These are phyloP conservation scores for Asteroscopus sphinx DNA, from an alignment of 2,888 invertebrate species.

Conservation along the genomic window DNA sequence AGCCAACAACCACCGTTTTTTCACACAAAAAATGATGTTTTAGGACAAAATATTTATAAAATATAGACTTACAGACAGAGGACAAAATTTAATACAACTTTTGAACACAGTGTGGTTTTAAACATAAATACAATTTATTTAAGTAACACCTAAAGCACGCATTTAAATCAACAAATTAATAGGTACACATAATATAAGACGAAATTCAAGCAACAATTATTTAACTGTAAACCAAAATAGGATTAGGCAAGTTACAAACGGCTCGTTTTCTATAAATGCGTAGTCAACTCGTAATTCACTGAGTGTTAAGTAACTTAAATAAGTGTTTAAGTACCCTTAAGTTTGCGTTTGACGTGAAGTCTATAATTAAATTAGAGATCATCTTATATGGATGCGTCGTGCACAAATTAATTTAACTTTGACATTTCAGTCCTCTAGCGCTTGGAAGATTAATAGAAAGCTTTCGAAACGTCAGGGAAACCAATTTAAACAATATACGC, in stretches of 20 bases:
- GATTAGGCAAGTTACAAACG: slow-evolving; percentile 55
- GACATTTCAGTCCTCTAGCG: too few relatives aligned
- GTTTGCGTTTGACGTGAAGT: slow-evolving; percentile 60
- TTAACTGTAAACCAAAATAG: slow-evolving; percentile 61
- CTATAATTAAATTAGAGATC: slow-evolving; percentile 41
- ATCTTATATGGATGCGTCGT: not conserved
- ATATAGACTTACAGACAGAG: too few relatives aligned
- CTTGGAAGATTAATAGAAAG: too few relatives aligned
- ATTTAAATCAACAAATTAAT: slow-evolving; percentile 20
- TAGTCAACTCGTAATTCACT: slow-evolving; percentile 67
- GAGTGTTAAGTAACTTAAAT: slow-evolving; percentile 75
- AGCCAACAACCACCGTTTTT: too few relatives aligned
- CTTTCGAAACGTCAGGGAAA: too few relatives aligned
- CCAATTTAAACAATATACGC: too few relatives aligned
- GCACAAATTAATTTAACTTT: too few relatives aligned
- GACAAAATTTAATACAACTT: too few relatives aligned
- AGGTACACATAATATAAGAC: slow-evolving; percentile 4
- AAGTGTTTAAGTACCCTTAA: slow-evolving; percentile 72
- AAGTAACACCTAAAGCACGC: not conserved
- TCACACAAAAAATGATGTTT: too few relatives aligned
- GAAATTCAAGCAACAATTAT: slow-evolving; percentile 35
- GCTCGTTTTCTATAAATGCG: slow-evolving; percentile 66
- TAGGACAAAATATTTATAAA: too few relatives aligned
- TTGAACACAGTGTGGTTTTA: not conserved
- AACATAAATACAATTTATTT: not conserved